Base-by-base conservation (phyloP, 2,888 invertebrate species). In the Rhabditophanes sp. region DNA sequence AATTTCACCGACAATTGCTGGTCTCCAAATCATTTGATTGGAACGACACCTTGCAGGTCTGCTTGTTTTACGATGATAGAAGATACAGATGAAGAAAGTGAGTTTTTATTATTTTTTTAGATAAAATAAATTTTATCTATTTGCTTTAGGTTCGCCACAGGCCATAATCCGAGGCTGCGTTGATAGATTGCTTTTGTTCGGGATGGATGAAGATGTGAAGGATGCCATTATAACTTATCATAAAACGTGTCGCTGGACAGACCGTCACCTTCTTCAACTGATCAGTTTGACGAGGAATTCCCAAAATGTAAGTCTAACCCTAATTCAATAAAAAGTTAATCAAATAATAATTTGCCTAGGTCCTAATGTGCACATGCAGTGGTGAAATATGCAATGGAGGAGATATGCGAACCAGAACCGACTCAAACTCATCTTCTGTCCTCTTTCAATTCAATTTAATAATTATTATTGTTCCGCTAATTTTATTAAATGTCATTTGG, bases 51-150 rank as follows among this genome's bases (percentile, higher is more conserved):
- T 7, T 57, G 57, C 32, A 34, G 39, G 4, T 44, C 56, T 0
- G 56, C 55, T 6, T 57, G 57, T 21, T 57, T 57, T 34, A 57
- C 57, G 8, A 36, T 57, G 2, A 53, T 57, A 15, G 57, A 57
- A 28, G 35, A 43, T 25, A 46, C 53, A 27, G 46, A 47, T 22
- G 46, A 43, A 22, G 40, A 47, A 26, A 45, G 42, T 42, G 25
- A 41, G 44, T 33, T 21, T 20, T 7, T 3, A 6, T 34, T 9
- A 7, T 30, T 18, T 11, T 12, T 30, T 30, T n/a, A n/a, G n/a
- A n/a, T n/a, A n/a, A n/a, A n/a, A n/a, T n/a, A n/a, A n/a, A n/a
- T n/a, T n/a, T n/a, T n/a, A n/a, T n/a, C n/a, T 33, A 36, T 33
- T 18, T 16, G 27, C 25, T 39, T 4, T 8, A 23, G 32, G 14